Evolutionary conservation across 2,113 vertebrate genomes (phyloP).

Genomic region (Ciconia stormi): DNA sequence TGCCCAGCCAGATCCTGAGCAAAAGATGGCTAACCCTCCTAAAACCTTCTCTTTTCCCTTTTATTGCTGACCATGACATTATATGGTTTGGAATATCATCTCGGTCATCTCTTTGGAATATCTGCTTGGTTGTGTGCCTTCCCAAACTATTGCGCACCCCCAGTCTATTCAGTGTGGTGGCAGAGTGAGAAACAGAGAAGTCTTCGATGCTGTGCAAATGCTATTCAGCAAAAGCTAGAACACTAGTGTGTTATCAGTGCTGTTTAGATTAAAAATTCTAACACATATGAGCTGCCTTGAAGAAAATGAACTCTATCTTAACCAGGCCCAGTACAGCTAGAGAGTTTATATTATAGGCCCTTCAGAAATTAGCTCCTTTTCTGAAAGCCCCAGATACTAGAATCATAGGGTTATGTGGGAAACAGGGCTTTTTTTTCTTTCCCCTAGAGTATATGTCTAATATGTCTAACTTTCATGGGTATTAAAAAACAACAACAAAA

Average conservation of each 20-base stretch:
- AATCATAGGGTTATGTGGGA: not conserved
- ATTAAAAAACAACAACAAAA: not conserved
- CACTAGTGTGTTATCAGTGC: not conserved
- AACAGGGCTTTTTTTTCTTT: fast-evolving
- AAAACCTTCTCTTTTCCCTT: not conserved
- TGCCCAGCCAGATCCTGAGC: not conserved
- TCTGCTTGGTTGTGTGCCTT: not conserved
- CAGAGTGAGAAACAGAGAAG: not conserved
- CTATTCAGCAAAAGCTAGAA: not conserved
- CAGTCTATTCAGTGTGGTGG: not conserved
- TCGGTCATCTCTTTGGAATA: not conserved
- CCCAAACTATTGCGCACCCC: fast-evolving
- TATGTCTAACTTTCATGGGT: not conserved
- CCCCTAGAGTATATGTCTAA: not conserved
- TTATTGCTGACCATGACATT: not conserved
- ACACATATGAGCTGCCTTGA: not conserved
- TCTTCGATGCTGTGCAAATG: not conserved
- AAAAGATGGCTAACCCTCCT: not conserved
- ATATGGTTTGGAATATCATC: not conserved
- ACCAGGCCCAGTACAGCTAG: not conserved
- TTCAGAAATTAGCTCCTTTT: not conserved
- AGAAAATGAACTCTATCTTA: not conserved
- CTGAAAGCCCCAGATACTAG: not conserved
- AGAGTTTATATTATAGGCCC: not conserved
- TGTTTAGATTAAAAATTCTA: not conserved